Evolutionary conservation across 2,888 invertebrate species (phyloP), one percentile per base, ranked within the genome.

Genomic region (Rhopalosiphum nymphaeae): DNA sequence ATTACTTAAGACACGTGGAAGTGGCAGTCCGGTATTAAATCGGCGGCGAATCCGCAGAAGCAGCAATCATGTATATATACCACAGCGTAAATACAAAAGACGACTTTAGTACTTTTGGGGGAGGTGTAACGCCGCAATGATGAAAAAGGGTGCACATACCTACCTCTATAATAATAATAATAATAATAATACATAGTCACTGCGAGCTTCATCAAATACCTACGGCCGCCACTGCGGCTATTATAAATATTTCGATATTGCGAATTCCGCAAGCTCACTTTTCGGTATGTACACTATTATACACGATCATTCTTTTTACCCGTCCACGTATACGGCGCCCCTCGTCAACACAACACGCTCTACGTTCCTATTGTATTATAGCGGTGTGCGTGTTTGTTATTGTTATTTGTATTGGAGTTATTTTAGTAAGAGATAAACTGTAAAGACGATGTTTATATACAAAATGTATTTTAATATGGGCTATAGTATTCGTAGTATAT

Each of bases 181-280:
- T n/a, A 67, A 78, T 78, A 36, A 36, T 21, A 36, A 78, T 36
- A 78, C 78, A 78, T 78, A 36, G 78, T 36, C 21, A 21, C 78
- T 36, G 91, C 21, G 91, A n/a, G 61, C 61, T 90, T 46, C 61
- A 49, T 46, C 89, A 49, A 67, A 91, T 67, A 67, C 90, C 90
- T 46, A 67, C 67, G 61, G 46, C 49, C 36, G 91, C 46, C 49
- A 26, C 42, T 46, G n/a, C 49, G 78, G 36, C 78, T 78, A 53
- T 53, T 53, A 56, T 49, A 67, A 89, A 49, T 46, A 53, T 91
- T 67, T 46, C 67, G 78, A 46, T 91, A 91, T 78, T 91, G 49
- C 91, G 49, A 91, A 91, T 91, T 91, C 91, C 91, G 13, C 67
- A 49, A 67, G 9, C 78, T 91, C 67, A 53, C 87, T n/a, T 89